Conservation (phyloP, 2,888 invertebrate genomes). For the Xanthorhoe designata region DNA sequence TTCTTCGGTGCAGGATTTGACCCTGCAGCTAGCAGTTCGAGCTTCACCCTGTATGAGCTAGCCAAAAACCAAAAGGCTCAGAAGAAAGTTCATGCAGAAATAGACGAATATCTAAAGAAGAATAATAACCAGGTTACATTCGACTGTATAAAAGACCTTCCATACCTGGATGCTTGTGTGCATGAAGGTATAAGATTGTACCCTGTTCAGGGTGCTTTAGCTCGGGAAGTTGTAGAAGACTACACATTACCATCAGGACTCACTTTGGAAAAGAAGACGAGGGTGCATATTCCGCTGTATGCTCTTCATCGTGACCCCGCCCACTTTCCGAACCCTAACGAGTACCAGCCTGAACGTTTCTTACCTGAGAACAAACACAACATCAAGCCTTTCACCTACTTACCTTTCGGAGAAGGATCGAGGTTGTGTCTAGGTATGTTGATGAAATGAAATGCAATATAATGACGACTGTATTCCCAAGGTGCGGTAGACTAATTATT, state of each 20-base stretch:
- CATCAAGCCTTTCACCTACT: no score
- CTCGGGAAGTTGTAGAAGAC: conserved; percentile 64
- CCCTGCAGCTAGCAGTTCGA: conserved; percentile 58
- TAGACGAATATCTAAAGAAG: no score
- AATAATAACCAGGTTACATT: conserved; percentile 54
- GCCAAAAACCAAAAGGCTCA: no score
- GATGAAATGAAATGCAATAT: no score
- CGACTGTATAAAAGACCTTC: conserved; percentile 55
- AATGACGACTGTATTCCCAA: no score
- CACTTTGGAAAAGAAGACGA: conserved; percentile 59
- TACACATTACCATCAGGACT: conserved; percentile 64
- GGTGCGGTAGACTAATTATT: no score
- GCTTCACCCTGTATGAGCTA: conserved; percentile 58
- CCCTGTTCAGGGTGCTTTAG: conserved; percentile 61
- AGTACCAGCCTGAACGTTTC: no score
- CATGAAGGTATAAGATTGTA: conserved; percentile 63
- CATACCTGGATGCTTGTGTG: conserved; percentile 60
- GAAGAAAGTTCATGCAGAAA: no score
- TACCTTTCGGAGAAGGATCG: conserved; percentile 72
- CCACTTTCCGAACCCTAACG: conserved; percentile 64
- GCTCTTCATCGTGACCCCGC: conserved; percentile 63
- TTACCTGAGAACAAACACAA: no score
- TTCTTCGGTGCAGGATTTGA: conserved; percentile 75
- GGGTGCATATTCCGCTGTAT: conserved; percentile 67
- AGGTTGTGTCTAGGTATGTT: conserved; percentile 70